Conservation (phyloP, 2,888 invertebrate species). For the Volucella inanis region DNA sequence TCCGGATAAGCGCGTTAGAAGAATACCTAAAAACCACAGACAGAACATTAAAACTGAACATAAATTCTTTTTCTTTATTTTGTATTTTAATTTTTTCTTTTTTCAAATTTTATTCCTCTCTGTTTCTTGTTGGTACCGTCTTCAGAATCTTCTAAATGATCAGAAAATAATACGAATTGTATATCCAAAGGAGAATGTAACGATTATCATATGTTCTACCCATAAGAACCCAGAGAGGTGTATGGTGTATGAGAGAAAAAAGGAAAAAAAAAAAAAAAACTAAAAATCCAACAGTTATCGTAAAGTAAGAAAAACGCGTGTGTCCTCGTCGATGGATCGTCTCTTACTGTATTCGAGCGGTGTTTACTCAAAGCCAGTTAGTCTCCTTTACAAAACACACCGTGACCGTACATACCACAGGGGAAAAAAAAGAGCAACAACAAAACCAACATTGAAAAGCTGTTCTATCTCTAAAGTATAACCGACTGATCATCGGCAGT, state of each 20-base stretch:
- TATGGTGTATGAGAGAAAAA: conserved; percentile 35
- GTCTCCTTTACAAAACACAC: conserved; percentile 77
- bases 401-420: conserved; percentile 66
- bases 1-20: conserved; percentile 63
- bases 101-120: conserved; percentile 39
- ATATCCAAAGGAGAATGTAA: conserved; percentile 66
- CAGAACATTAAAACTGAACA: conserved; percentile 76
- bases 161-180: conserved; percentile 61
- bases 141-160: conserved; percentile 63
- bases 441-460: conserved; percentile 67
- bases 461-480: conserved; percentile 71
- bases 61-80: conserved; percentile 62
- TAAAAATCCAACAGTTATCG: conserved; percentile 55
- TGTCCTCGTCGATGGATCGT: conserved; percentile 83
- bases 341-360: conserved; percentile 83
- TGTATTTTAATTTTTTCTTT: conserved; percentile 43
- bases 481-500: conserved; percentile 61
- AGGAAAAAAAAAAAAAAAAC: conserved; percentile 45
- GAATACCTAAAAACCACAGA: conserved; percentile 69
- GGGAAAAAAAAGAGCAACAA: conserved; percentile 53
- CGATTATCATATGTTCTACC: conserved; percentile 67
- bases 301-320: conserved; percentile 82
- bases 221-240: conserved; percentile 43
- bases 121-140: conserved; percentile 45
- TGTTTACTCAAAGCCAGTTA: conserved; percentile 81